phyloP scores from a whole-genome alignment of 2,113 vertebrate genomes.

The Muntiacus muntjak region DNA sequence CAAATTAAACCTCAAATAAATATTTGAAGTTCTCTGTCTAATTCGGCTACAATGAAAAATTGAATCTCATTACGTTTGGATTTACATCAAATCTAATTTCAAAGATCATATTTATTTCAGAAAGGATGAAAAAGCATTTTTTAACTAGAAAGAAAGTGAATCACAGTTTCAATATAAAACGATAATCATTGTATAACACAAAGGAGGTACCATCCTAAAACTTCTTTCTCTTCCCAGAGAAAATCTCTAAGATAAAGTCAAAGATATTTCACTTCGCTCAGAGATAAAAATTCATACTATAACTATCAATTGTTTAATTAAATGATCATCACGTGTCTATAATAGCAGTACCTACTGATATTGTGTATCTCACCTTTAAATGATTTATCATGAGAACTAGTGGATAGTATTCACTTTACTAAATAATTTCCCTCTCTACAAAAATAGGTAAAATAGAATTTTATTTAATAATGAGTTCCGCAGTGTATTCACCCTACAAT shows the following conservation, averaged over 20 bases:
- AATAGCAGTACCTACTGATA: not conserved
- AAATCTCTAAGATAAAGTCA: not conserved
- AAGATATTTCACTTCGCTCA: not conserved
- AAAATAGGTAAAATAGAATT: not conserved
- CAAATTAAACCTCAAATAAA: slow-evolving; percentile 74
- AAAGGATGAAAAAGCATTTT: slow-evolving; percentile 55
- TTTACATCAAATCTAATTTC: slow-evolving; percentile 62
- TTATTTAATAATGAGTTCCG: slow-evolving; percentile 50
- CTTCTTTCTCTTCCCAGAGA: not conserved
- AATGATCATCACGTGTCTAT: not conserved
- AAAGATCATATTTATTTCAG: slow-evolving; percentile 60
- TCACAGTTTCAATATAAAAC: slow-evolving; percentile 23
- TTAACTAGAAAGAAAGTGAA: slow-evolving; percentile 7
- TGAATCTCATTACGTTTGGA: slow-evolving; percentile 69
- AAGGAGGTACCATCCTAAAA: not conserved
- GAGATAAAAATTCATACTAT: not conserved
- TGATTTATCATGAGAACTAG: not conserved
- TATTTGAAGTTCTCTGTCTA: slow-evolving; percentile 72
- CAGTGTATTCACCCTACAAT: slow-evolving; percentile 33
- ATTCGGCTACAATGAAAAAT: slow-evolving; percentile 64
- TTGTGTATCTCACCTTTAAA: not conserved
- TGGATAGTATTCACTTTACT: not conserved
- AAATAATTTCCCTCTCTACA: not conserved
- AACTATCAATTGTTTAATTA: not conserved
- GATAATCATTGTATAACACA: not conserved